Evolutionary conservation across 2,888 invertebrate species (phyloP), one percentile per base, ranked within the genome.

Genomic region (Allygus modestus): DNA sequence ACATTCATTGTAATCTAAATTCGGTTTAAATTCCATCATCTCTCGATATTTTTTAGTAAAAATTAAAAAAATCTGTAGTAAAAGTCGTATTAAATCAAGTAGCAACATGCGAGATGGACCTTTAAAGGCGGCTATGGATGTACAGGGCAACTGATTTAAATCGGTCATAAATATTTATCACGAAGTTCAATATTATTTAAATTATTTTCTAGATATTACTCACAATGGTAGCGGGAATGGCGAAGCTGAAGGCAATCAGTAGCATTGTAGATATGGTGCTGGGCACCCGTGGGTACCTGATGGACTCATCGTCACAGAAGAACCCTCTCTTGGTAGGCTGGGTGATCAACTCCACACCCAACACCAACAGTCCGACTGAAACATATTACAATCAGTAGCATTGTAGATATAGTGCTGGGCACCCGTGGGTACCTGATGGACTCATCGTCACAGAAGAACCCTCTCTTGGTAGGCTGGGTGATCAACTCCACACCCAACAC

Each of bases 371-470:
- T 82, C 95, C 95, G 89, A 96, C 97, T 97, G 94, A 54, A 94
- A 94, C 89, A 91, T n/a, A n/a, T n/a, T n/a, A 37, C 37, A 37
- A 37, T 7, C 4, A n/a, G n/a, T n/a, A 9, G 37, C 5, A 37
- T 37, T 9, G 37, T 37, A 37, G 37, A 37, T 7, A 37, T 37
- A 37, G 9, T 37, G 37, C 37, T 37, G 37, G 37, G 5, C 37
- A 9, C 37, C 37, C 37, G n/a, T n/a, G 98, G 98, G 90, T 98
- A 97, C 89, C 93, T 94, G 75, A 99, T 93, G 83, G 97, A 96
- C 89, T 98, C 97, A 92, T 99, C 99, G 90, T 97, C 95, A 91
- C 99, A 99, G 92, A 97, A 98, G 92, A 98, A 98, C 51, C 99
- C 99, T 86, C 99, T 92, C 87, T 95, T 92, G 90, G 94, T 96